phyloP scores from a whole-genome alignment of 2,797 vertebrate genomes.

The Eupleurogrammus muticus region DNA sequence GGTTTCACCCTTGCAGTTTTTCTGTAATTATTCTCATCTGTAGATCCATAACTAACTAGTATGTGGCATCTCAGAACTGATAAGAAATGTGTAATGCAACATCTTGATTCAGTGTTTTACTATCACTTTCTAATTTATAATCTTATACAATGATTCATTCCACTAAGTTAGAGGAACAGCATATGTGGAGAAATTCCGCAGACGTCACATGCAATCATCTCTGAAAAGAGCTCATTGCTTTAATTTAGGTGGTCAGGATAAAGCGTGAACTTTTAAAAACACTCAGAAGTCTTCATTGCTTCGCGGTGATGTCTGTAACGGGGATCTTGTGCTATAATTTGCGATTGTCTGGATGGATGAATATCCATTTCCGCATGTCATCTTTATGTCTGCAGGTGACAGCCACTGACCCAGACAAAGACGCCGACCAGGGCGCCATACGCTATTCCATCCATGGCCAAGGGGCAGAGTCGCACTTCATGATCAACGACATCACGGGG shows the following conservation, averaged over 20 bases:
- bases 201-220: slow-evolving; percentile 36
- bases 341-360: slow-evolving; percentile 48
- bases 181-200: slow-evolving; percentile 22
- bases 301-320: slow-evolving; percentile 30
- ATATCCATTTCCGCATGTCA: slow-evolving; percentile 45
- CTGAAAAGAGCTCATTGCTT: slow-evolving; percentile 59
- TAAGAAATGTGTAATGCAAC: slow-evolving; percentile 8
- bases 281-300: slow-evolving; percentile 12
- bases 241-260: slow-evolving; percentile 59
- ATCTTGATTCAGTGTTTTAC: slow-evolving; percentile 23
- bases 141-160: slow-evolving; percentile 22
- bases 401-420: slow-evolving; percentile 91
- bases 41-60: slow-evolving; percentile 24
- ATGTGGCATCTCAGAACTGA: slow-evolving; percentile 13
- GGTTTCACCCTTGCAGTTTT: not conserved
- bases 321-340: slow-evolving; percentile 53
- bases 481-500: slow-evolving; percentile 91
- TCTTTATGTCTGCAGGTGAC: slow-evolving; percentile 84
- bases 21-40: slow-evolving; percentile 14
- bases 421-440: slow-evolving; percentile 87
- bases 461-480: slow-evolving; percentile 89
- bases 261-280: slow-evolving; percentile 57
- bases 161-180: slow-evolving; percentile 25
- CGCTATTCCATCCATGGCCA: slow-evolving; percentile 92
- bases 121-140: not conserved